phyloP scores from a whole-genome alignment of 2,113 vertebrate genomes.

The Pterocles orientalis region DNA sequence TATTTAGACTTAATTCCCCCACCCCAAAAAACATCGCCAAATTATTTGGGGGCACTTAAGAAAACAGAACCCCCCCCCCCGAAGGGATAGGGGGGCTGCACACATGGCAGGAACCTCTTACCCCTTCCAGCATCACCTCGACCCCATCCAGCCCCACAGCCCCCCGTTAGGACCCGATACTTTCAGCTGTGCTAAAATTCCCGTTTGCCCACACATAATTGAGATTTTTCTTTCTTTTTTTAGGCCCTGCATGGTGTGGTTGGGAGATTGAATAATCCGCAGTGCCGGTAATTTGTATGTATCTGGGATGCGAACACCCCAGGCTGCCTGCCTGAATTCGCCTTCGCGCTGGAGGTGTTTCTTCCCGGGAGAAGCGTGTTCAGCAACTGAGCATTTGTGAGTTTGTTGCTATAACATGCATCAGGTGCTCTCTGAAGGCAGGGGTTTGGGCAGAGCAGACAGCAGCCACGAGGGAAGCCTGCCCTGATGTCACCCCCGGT shows the following conservation, averaged over 20 bases:
- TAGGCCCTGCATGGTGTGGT: background rate
- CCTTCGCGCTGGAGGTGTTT: background rate
- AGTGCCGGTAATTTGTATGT: constrained; percentile 8
- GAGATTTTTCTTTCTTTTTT: background rate
- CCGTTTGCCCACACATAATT: background rate
- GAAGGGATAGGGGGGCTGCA: background rate
- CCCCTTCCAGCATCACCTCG: background rate
- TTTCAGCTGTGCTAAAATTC: background rate
- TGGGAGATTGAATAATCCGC: background rate
- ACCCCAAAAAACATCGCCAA: background rate
- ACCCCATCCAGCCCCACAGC: background rate
- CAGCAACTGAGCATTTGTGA: background rate
- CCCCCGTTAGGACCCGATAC: background rate
- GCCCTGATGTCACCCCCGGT: background rate
- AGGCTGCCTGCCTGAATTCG: constrained; percentile 24
- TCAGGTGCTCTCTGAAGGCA: background rate
- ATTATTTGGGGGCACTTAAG: background rate
- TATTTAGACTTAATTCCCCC: background rate
- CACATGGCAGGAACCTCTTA: no score
- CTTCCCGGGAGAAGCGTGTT: background rate
- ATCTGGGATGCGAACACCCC: constrained; percentile 31
- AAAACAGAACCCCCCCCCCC: accelerated
- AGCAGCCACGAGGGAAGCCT: background rate
- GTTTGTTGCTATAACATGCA: background rate
- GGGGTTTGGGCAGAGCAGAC: background rate